Evolutionary conservation across 2,888 invertebrate genomes (phyloP).

Genomic region (Argynnis bischoffii): DNA sequence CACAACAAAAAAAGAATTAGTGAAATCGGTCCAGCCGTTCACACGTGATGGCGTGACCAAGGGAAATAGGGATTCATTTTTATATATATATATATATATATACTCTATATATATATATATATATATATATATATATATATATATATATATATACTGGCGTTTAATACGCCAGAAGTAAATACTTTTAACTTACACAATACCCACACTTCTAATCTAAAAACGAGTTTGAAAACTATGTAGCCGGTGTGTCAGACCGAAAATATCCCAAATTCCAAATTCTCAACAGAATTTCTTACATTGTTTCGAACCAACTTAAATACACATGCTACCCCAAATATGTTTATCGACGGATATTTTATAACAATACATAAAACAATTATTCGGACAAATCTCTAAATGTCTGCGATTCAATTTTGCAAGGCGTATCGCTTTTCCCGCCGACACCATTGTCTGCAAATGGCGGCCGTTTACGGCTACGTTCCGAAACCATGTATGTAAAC

Average conservation of each 20-base stretch:
- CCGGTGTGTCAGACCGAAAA: neutral
- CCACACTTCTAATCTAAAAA: neutral
- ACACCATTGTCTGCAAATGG: slow-evolving; percentile 77
- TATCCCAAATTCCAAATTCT: neutral
- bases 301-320: slow-evolving; percentile 13
- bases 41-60: no score
- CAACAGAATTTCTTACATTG: neutral
- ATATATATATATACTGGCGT: no score
- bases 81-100: no score
- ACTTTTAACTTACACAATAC: neutral
- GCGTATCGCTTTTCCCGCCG: slow-evolving; percentile 63
- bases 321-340: slow-evolving; percentile 24
- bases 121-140: no score
- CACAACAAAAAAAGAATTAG: no score
- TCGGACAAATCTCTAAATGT: slow-evolving; percentile 59
- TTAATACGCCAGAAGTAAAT: neutral
- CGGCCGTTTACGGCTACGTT: slow-evolving; percentile 64
- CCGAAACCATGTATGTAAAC: slow-evolving; percentile 57
- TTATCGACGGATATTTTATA: slow-evolving; percentile 35
- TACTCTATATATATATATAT: no score
- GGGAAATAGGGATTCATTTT: no score
- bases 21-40: no score
- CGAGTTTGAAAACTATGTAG: neutral
- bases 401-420: slow-evolving; percentile 48
- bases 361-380: slow-evolving; percentile 51